Percentiles rank a stretch among this genome's conserved stretches.
phyloP scores from a whole-genome alignment of 2,888 invertebrate genomes.

The Phyto melanocephala region DNA sequence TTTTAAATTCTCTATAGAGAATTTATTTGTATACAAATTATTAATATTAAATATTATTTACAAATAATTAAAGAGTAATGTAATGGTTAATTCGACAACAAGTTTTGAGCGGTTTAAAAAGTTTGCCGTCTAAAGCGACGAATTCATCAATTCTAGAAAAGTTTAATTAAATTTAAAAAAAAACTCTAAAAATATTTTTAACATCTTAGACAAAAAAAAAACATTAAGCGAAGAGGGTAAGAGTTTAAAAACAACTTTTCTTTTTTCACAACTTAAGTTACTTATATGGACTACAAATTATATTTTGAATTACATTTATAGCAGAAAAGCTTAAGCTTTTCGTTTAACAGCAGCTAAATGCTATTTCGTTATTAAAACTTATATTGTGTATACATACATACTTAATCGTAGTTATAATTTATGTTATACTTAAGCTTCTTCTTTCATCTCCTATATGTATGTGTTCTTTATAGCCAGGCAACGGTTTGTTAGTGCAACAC shows the following conservation, averaged over 20 bases:
- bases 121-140: not conserved
- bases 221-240: too few relatives aligned
- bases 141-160: not conserved
- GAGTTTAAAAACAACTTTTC: not conserved
- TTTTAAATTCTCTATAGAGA: constrained; percentile 29
- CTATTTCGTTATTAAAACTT: constrained; percentile 6
- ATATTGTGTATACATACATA: not conserved
- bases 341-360: not conserved
- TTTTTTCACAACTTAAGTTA: not conserved
- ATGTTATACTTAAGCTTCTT: constrained; percentile 1
- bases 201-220: not conserved
- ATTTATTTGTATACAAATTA: constrained; percentile 26
- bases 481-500: not conserved
- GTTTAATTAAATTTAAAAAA: not conserved
- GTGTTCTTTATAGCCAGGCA: not conserved
- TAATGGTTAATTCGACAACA: not conserved
- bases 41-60: too few relatives aligned
- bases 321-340: not conserved
- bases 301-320: not conserved
- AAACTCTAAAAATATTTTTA: constrained; percentile 3
- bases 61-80: constrained; percentile 2
- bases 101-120: constrained; percentile 35
- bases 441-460: not conserved
- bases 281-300: not conserved
- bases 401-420: constrained; percentile 6